phyloP scores from a whole-genome alignment of 2,113 vertebrate species.

The Grallaria varia region DNA sequence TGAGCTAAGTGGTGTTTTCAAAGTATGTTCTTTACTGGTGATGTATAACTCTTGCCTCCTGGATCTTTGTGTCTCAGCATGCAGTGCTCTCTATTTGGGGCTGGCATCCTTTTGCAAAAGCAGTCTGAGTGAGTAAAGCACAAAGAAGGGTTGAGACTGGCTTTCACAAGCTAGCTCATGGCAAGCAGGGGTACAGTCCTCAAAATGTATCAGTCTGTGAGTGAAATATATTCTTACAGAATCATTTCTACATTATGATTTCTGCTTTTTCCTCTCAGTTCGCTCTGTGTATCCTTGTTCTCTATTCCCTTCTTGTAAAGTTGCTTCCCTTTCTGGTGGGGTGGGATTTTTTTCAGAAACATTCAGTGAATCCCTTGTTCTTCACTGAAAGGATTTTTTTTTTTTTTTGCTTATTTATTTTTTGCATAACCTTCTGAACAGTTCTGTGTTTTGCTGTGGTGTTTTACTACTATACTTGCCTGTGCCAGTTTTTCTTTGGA shows the following conservation, averaged over 20 bases:
- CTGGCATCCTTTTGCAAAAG: not conserved
- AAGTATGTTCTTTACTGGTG: not conserved
- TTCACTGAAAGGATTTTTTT: not conserved
- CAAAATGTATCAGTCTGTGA: not conserved
- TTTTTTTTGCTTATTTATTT: not conserved
- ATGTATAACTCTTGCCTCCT: not conserved
- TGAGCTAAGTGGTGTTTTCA: not conserved
- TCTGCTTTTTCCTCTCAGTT: not conserved
- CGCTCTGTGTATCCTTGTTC: not conserved
- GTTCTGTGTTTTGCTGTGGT: not conserved
- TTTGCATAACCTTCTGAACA: not conserved
- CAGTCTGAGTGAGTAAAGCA: not conserved
- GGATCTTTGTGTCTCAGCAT: not conserved
- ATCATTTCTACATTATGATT: not conserved
- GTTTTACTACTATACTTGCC: not conserved
- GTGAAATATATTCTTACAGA: not conserved
- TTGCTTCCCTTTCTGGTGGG: not conserved
- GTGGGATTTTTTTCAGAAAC: not conserved
- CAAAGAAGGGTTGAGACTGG: not conserved
- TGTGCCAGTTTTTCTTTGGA: not conserved
- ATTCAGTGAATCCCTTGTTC: not conserved
- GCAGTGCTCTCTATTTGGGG: not conserved
- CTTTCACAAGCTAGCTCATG: not conserved
- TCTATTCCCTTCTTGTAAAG: fast-evolving
- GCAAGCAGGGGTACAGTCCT: not conserved